Conservation (phyloP, 2,888 invertebrate genomes). For the Caradrina clavipalpis region DNA sequence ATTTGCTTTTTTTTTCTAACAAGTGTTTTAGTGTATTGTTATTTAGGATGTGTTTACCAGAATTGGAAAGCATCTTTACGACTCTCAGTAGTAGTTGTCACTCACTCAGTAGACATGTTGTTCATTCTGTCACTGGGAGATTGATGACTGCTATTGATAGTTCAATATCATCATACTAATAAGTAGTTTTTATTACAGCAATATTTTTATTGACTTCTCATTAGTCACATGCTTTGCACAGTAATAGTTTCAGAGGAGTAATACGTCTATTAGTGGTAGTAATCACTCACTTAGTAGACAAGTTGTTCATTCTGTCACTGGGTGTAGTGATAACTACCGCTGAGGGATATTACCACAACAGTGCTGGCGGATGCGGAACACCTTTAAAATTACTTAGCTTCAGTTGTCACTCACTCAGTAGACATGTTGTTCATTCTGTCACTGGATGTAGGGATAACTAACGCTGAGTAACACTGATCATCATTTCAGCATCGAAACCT, state of each 20-base stretch:
- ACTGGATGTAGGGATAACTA: slow-evolving; percentile 63
- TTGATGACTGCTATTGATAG: background rate
- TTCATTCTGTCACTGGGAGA: slow-evolving; percentile 37
- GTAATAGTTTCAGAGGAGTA: too few relatives aligned
- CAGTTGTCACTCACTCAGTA: slow-evolving; percentile 29
- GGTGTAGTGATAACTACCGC: slow-evolving; percentile 25
- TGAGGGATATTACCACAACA: background rate
- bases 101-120: slow-evolving; percentile 36
- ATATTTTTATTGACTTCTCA: too few relatives aligned
- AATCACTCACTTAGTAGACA: slow-evolving; percentile 28
- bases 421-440: slow-evolving; percentile 59
- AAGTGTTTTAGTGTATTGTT: too few relatives aligned
- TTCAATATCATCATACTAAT: background rate
- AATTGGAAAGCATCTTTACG: too few relatives aligned
- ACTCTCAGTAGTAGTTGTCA: slow-evolving; percentile 11
- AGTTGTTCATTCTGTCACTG: slow-evolving; percentile 37
- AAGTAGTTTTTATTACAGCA: too few relatives aligned
- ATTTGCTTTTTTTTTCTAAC: too few relatives aligned
- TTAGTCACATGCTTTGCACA: too few relatives aligned
- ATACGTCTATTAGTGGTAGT: slow-evolving; percentile 17
- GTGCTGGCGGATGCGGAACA: too few relatives aligned
- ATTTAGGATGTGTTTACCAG: too few relatives aligned
- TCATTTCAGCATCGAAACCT: background rate
- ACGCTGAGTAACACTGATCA: background rate
- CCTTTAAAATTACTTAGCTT: too few relatives aligned